Base-by-base conservation (phyloP, 2,888 invertebrate genomes). In the Agrilus cyanescens region DNA sequence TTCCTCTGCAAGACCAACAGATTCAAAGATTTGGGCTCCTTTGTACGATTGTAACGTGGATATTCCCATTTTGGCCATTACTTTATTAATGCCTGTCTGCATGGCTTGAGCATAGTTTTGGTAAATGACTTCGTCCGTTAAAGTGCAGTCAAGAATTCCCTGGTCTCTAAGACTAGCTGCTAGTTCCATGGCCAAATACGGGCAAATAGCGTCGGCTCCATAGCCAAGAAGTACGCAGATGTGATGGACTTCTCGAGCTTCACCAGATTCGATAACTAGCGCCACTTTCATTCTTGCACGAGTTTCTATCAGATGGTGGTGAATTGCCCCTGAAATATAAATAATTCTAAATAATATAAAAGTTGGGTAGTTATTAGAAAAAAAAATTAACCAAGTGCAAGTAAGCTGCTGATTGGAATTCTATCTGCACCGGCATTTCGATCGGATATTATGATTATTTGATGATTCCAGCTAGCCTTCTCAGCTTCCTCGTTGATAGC, bases 1-100 rank as follows among this genome's bases (percentile, higher is more conserved):
- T 57, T 97, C 95, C 46, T 85, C 78, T 32, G 86, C 83, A 37
- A 98, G 67, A 1, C 98, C 98, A 8, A 98, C 95, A 1, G 96
- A 96, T 68, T 98, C 98, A 62, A 98, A 98, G 56, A 98, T 98
- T 71, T 98, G 98, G 1, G 98, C 98, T 49, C 95, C 90, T 71
- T 96, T 97, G 69, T 98, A 98, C 0, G 95, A 96, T 65, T 97
- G 97, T 32, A 98, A 71, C 0, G 97, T 98, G 44, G 94, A 95
- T 60, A 98, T 98, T 44, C 98, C 98, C 98, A 98, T 98, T 67
- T 98, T 98, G 4, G 98, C 97, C 97, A 98, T 98, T 0, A 78
- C 90, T 67, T 93, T 93, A 38, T 57, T 63, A 41, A 65, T 61
- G 29, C 66, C 67, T n/a, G 66, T 67, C 44, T 61, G 59, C 58